Conservation (phyloP, 2,888 invertebrate genomes). For the Drosophila subquinaria region DNA sequence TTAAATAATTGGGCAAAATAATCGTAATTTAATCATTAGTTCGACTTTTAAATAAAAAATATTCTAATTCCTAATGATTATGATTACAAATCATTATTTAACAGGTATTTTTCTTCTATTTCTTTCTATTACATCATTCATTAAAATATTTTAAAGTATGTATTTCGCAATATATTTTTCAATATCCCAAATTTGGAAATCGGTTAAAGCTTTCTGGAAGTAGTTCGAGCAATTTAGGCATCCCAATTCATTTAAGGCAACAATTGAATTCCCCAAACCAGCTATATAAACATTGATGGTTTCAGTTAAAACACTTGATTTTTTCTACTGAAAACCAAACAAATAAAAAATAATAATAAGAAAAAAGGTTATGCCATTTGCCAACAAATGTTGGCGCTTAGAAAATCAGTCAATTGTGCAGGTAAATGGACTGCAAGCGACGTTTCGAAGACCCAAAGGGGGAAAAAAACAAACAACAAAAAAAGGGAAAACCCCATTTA, state of each 20-base stretch:
- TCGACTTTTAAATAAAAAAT: too few species aligned
- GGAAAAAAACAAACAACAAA: conserved; percentile 15
- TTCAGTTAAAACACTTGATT: conserved; percentile 25
- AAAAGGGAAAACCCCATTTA: conserved; percentile 29
- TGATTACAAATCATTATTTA: too few species aligned
- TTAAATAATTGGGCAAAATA: too few species aligned
- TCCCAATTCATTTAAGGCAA: not conserved
- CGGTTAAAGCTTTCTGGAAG: too few species aligned
- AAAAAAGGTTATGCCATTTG: conserved; percentile 23
- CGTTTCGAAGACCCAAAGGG: conserved; percentile 53
- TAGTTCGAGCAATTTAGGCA: too few species aligned
- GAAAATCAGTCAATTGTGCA: conserved; percentile 84
- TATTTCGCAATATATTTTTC: not conserved
- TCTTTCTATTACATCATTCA: too few species aligned
- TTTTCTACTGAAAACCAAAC: conserved; percentile 19
- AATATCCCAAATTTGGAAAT: too few species aligned
- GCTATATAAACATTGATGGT: conserved; percentile 32
- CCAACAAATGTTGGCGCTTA: conserved; percentile 68
- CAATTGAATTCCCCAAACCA: conserved; percentile 35
- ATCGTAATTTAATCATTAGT: too few species aligned
- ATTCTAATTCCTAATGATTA: too few species aligned
- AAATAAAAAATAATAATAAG: conserved; percentile 32
- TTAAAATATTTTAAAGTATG: not conserved
- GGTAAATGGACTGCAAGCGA: conserved; percentile 84
- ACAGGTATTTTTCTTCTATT: too few species aligned